Percentiles rank a stretch among this genome's conserved stretches.
Conservation (phyloP, 2,888 invertebrate species). For the Trimorus sp. region DNA sequence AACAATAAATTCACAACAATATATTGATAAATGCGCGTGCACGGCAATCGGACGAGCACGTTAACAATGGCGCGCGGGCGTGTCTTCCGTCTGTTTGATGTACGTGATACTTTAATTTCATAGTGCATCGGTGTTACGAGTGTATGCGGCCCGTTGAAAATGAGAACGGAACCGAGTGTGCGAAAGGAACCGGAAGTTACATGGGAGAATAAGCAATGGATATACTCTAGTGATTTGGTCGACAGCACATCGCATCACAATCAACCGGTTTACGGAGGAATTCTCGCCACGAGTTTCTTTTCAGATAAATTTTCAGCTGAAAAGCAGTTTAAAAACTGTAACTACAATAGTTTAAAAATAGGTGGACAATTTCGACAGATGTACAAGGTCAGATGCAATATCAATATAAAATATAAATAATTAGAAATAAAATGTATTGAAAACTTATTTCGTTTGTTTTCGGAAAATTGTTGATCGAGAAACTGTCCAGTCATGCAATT, state of each 20-base stretch:
- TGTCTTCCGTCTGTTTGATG: conserved; percentile 71
- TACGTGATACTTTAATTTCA: conserved; percentile 65
- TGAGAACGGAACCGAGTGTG: conserved; percentile 71
- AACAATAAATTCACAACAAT: conserved; percentile 54
- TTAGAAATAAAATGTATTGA: too few species aligned
- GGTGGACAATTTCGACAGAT: too few species aligned
- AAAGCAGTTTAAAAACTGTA: too few species aligned
- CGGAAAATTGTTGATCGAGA: too few species aligned
- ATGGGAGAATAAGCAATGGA: conserved; percentile 77
- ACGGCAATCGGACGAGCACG: conserved; percentile 68
- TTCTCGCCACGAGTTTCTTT: not conserved
- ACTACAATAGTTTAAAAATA: too few species aligned
- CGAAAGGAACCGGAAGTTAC: conserved; percentile 76
- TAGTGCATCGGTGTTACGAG: conserved; percentile 49
- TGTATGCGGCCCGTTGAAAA: conserved; percentile 63
- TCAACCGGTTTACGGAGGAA: conserved; percentile 34
- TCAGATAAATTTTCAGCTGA: too few species aligned
- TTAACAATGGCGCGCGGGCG: conserved; percentile 72
- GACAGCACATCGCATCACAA: conserved; percentile 55
- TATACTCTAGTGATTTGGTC: conserved; percentile 59
- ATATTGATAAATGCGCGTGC: conserved; percentile 60
- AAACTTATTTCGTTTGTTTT: too few species aligned
- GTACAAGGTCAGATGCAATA: too few species aligned
- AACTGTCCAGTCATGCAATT: too few species aligned
- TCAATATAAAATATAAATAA: too few species aligned